These are phyloP conservation scores for Agonopterix subpropinquella DNA, from an alignment of 2,888 invertebrate species.

Conservation along the genomic window DNA sequence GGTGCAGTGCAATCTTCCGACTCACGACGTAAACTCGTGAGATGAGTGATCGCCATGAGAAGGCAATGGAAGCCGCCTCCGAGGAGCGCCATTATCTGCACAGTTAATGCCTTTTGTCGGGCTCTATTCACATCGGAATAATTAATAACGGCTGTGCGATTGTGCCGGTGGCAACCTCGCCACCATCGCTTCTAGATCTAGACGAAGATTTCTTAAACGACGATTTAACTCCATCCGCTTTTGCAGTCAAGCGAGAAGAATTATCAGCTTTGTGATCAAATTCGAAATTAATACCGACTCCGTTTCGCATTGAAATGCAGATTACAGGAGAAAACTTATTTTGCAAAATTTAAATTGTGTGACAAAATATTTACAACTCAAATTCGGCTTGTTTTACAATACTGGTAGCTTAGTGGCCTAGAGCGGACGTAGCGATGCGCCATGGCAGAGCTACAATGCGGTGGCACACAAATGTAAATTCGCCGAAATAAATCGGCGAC, in stretches of 20 bases:
- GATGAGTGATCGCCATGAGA: constrained; percentile 5
- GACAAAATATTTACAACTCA: background rate
- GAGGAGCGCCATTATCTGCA: constrained; percentile 47
- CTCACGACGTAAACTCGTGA: background rate
- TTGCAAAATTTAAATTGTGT: too few species aligned
- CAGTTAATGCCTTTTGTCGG: constrained; percentile 51
- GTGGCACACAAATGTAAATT: constrained; percentile 55
- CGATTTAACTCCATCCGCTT: background rate
- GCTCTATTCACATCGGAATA: constrained; percentile 52
- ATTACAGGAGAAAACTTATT: too few species aligned
- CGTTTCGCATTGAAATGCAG: too few species aligned
- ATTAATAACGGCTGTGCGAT: constrained; percentile 49
- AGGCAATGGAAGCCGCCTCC: constrained; percentile 27
- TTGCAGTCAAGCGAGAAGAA: background rate
- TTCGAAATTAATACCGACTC: too few species aligned
- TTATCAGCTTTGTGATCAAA: too few species aligned
- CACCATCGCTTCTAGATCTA: constrained; percentile 14
- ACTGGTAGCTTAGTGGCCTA: background rate
- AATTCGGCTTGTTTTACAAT: background rate
- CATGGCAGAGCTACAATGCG: constrained; percentile 4
- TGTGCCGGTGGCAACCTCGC: constrained; percentile 35
- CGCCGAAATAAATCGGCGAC: constrained; percentile 63
- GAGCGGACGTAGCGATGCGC: background rate
- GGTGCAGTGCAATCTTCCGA: too few species aligned
- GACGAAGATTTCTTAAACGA: constrained; percentile 1